Base-by-base conservation (phyloP, 2,888 invertebrate genomes). In the Platynereis dumerilii region DNA sequence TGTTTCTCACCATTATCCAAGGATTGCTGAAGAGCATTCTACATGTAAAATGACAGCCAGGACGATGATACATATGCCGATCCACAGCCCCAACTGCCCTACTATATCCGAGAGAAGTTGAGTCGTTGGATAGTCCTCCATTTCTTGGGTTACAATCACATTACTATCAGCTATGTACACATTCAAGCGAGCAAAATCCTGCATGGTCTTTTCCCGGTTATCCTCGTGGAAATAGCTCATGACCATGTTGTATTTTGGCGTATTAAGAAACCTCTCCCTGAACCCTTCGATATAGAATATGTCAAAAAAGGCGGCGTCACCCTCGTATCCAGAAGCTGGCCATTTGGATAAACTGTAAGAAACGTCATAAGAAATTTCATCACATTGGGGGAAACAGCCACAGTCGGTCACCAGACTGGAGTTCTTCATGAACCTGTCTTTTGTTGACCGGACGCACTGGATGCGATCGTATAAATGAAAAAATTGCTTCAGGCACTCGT, bases 101-200 rank as follows among this genome's bases (percentile, higher is more conserved):
- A 69, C 71, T 20, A 72, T 64, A 53, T 72, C 72, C 5, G 67
- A 65, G 3, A 72, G 70, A 22, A 72, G 58, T 54, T 72, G 72
- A 42, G 67, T 72, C n/a, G 60, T 56, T 2, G 65, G 65, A 55
- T 72, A 72, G 58, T 72, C 72, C 10, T 56, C 62, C 26, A 63
- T 48, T 58, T 72, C 72, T 53, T 69, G 65, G 12, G 72, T 72
- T 42, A 66, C 72, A 42, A 72, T 61, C 34, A 72, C 72, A 61
- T 72, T 72, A 26, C 64, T 64, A 44, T 72, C 72, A 20, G 72
- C 72, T 29, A 72, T 69, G 52, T 72, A 72, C 10, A 72, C 71
- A 56, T 72, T 72, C 12, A 72, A 60, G 20, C 72, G 57, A 5
- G 72, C 69, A 58, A 72, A 72, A 59, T 72, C 65, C 39, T 64